Conservation (phyloP, 1,140 invertebrate species). For the Anastatus disparis region DNA sequence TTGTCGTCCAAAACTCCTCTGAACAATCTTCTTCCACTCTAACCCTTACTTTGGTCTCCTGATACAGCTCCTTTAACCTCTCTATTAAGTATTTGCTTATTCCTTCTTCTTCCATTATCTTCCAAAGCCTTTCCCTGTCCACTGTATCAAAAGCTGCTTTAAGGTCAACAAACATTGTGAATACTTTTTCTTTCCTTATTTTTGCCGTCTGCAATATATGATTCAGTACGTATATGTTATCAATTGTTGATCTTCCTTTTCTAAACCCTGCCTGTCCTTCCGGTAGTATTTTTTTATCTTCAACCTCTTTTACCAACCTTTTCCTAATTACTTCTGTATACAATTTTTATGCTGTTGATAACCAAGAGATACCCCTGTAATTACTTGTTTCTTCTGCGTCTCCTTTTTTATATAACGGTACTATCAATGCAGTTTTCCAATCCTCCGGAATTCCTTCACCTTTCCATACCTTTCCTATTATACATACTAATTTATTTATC, state of each 20-base stretch:
- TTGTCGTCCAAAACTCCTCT: neutral
- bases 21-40: no score
- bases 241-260: conserved; percentile 16
- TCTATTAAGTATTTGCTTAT: no score
- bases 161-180: no score
- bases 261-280: conserved; percentile 37
- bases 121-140: no score
- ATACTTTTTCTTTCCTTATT: neutral
- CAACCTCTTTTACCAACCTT: conserved; percentile 6
- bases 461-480: conserved; percentile 15
- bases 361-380: neutral
- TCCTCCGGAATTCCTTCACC: neutral
- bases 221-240: conserved; percentile 24
- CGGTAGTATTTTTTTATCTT: neutral
- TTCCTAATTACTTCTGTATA: neutral
- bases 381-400: neutral
- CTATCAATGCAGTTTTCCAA: neutral
- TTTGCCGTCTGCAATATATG: neutral
- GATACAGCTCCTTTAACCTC: no score
- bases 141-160: no score
- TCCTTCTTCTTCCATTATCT: no score
- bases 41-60: no score
- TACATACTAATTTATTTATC: neutral
- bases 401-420: neutral
- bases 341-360: neutral